Evolutionary conservation across 2,888 invertebrate species (phyloP), one percentile per base, ranked within the genome.

Genomic region (Hydraecia micacea): DNA sequence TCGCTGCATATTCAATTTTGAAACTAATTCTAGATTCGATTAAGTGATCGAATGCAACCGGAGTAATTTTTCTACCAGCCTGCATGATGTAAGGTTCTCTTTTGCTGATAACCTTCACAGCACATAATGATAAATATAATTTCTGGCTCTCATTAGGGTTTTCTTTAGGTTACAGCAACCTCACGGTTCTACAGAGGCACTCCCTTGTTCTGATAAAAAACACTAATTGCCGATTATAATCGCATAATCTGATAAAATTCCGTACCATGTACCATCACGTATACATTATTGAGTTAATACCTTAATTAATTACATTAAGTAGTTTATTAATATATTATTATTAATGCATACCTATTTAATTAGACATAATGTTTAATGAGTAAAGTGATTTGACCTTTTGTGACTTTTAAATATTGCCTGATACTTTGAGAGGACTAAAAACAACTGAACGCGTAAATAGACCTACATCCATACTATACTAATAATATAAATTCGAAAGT

Each of bases 201-300:
- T 67, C 28, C 15, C 8, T 49, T 39, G 18, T 25, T 55, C 0
- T 25, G 11, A n/a, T 68, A 36, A 63, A 46, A 49, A 65, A 52
- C 81, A 73, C 28, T 21, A 4, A 39, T 49, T 66, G 42, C n/a
- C 15, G 4, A 75, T 66, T 21, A 32, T 13, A 42, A 65, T 46
- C 63, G 28, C 9, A 36, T 79, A 74, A 65, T 52, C 58, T 74
- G 49, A 58, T 79, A 66, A 63, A 28, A 28, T 42, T 11, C 46
- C 9, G 21, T 42, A 28, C 8, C 13, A 25, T 6, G 7, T n/a
- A 21, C 18, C 32, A 49, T 73, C 58, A 81, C 49, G 55, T 81
- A 58, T 11, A 11, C 58, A 49, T 65, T n/a, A 73, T n/a, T 55
- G 25, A 32, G 8, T 42, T 79, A 81, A 79, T 79, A 65, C n/a